Base-by-base conservation (phyloP, 2,113 vertebrate species). In the Oreotragus oreotragus region DNA sequence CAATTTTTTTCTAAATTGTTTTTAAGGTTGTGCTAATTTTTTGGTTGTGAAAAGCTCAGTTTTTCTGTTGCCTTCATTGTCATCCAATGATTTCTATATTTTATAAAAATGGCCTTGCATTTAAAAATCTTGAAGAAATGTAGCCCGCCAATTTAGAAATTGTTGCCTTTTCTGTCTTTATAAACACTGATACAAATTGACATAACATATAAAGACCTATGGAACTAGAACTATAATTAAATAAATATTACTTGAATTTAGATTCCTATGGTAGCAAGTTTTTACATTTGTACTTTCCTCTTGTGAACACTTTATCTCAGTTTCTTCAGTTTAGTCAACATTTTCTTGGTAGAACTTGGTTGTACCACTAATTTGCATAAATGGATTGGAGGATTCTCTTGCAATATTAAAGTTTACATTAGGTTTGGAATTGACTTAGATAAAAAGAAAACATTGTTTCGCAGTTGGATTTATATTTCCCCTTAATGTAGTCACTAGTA, bases 21-120 rank as follows among this genome's bases (percentile, higher is more conserved):
- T 98, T 96, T 90, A 97, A 80, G 92, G 95, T 95, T 98, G 91
- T 96, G 77, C 94, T 33, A 36, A 66, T 43, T 5, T 96, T 97
- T 90, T 97, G 43, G 66, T 88, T 98, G 90, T 94, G 62, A 96
- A 92, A 89, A 97, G 83, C 57, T 93, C 94, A 33, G 15, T 91
- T 98, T 94, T 77, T 70, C 79, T 62, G 23, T 87, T 91, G 89
- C 79, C 70, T 94, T 94, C 53, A 79, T 79, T 57, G 94, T 76
- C 28, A 88, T 36, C 83, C 95, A 53, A 80, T 13, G 15, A 15
- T 97, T 93, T 98, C 94, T 83, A 93, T 83, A 33, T 88, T 76
- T 91, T 91, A 76, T 11, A 45, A 55, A 55, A 55, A 96, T 98
- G 96, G 95, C 88, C 98, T 98, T 98, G 96, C 97, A 98, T 98